A percentile compares a stretch with the other conserved stretches of the same genome.
Evolutionary conservation across 2,797 vertebrate genomes (phyloP).

Genomic region (Jordanella pulchra): DNA sequence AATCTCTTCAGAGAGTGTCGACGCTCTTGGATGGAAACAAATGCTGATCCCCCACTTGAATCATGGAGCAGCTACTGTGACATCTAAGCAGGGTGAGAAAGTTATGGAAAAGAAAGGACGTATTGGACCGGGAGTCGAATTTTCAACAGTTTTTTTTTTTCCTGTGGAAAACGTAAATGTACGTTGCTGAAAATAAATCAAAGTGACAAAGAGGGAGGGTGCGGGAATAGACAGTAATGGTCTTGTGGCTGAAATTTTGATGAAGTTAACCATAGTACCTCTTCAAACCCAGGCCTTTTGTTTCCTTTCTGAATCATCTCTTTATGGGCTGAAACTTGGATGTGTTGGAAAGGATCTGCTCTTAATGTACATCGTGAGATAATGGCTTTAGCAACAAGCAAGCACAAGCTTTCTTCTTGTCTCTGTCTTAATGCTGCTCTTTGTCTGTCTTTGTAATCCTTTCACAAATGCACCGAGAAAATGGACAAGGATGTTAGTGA

Average conservation of each 20-base stretch:
- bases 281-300: constrained; percentile 71
- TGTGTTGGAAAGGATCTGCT: constrained; percentile 65
- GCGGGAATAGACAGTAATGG: constrained; percentile 61
- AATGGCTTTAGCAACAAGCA: constrained; percentile 75
- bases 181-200: constrained; percentile 77
- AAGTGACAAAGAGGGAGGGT: constrained; percentile 73
- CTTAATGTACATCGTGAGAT: constrained; percentile 77
- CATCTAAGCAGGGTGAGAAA: constrained; percentile 70
- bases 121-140: constrained; percentile 70
- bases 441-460: constrained; percentile 52
- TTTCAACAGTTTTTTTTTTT: constrained; percentile 68
- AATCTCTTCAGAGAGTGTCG: constrained; percentile 26
- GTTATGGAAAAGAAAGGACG: constrained; percentile 74
- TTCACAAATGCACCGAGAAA: constrained; percentile 10
- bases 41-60: constrained; percentile 55
- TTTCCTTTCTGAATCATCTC: constrained; percentile 76
- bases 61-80: constrained; percentile 66
- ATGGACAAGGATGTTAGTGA: constrained; percentile 28
- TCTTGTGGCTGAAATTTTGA: constrained; percentile 75
- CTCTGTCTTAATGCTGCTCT: constrained; percentile 36
- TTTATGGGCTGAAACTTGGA: constrained; percentile 70
- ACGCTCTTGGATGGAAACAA: constrained; percentile 53
- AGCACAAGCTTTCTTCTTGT: constrained; percentile 66
- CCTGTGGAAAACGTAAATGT: constrained; percentile 75
- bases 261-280: constrained; percentile 74